Conservation (phyloP, 2,113 vertebrate species). For the Cyprichromis sp. region DNA sequence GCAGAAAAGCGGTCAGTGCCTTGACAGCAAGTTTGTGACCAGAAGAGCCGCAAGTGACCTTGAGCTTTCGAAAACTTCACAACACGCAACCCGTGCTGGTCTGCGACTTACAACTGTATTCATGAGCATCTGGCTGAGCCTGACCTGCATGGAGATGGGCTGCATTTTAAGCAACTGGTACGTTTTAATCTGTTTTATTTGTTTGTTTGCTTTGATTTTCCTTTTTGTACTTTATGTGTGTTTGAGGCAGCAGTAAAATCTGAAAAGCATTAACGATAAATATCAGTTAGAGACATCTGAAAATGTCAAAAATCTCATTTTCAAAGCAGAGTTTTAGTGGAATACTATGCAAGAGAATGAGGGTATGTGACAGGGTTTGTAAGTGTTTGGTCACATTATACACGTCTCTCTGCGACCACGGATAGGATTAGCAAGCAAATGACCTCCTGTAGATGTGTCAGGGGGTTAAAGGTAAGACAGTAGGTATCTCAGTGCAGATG, state of each 20-base stretch:
- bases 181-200: conserved; percentile 15
- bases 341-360: neutral
- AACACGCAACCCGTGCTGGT: conserved; percentile 1
- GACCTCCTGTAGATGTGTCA: conserved; percentile 9
- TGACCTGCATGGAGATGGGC: conserved; percentile 41
- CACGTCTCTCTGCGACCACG: neutral
- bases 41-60: conserved; percentile 60
- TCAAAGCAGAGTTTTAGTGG: neutral
- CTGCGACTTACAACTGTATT: conserved; percentile 58
- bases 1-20: neutral
- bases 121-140: conserved; percentile 67
- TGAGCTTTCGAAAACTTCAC: conserved; percentile 58
- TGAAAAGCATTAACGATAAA: neutral
- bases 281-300: neutral
- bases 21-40: conserved; percentile 32
- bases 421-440: neutral
- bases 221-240: neutral
- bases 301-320: neutral
- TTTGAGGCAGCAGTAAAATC: neutral
- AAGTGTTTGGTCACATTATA: neutral
- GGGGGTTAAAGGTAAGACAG: conserved; percentile 31
- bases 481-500: conserved; percentile 6
- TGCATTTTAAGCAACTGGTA: conserved; percentile 38
- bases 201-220: neutral
- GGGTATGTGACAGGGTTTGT: neutral